phyloP scores from a whole-genome alignment of 2,113 vertebrate species.

The Daboia siamensis region DNA sequence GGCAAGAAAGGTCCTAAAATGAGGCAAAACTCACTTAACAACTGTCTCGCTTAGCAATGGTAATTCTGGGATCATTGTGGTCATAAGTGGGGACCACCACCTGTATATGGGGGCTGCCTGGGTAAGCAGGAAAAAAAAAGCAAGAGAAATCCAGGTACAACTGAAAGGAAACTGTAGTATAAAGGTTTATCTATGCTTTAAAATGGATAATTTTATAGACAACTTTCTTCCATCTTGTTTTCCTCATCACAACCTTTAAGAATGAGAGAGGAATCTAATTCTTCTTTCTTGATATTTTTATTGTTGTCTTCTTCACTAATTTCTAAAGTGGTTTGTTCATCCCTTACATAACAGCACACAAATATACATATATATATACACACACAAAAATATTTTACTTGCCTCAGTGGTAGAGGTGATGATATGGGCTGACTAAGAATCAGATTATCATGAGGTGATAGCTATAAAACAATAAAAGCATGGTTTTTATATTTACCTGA shows the following conservation, averaged over 20 bases:
- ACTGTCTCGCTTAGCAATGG: not conserved
- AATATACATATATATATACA: not conserved
- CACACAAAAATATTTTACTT: constrained; percentile 52
- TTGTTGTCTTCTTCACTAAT: not conserved
- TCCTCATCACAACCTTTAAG: not conserved
- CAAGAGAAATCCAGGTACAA: not conserved
- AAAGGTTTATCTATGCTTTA: not conserved
- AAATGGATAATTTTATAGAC: not conserved
- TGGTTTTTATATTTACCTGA: not conserved
- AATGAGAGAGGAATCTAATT: not conserved
- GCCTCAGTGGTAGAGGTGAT: constrained; percentile 93
- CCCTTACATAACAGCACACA: not conserved
- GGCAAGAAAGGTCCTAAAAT: too few relatives aligned
- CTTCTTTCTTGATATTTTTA: not conserved
- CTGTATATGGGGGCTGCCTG: not conserved
- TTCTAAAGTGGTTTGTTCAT: not conserved
- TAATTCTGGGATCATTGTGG: not conserved
- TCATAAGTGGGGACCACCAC: not conserved
- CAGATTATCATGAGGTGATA: constrained; percentile 94
- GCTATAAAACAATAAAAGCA: constrained; percentile 68
- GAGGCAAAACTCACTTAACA: too few relatives aligned
- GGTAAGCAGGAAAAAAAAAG: not conserved
- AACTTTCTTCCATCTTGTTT: not conserved
- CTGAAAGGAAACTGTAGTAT: not conserved
- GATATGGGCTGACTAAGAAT: constrained; percentile 97